Conservation (phyloP, 2,113 vertebrate species). For the Ptilonorhynchus violaceus region DNA sequence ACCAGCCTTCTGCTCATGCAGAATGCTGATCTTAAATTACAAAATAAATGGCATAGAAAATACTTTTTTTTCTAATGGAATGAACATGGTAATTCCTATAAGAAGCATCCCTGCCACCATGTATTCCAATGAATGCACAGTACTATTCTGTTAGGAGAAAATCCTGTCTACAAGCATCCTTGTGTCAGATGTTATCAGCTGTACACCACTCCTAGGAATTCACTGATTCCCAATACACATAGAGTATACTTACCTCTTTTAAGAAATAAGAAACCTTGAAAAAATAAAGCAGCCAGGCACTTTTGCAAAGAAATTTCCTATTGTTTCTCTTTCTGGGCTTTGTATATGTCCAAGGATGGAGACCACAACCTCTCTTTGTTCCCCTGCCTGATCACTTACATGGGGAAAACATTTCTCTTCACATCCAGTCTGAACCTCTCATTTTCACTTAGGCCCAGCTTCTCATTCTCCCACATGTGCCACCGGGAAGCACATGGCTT, state of each 20-base stretch:
- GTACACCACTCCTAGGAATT: neutral
- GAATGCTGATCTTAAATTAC: neutral
- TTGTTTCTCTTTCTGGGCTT: neutral
- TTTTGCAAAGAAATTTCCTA: neutral
- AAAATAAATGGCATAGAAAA: neutral
- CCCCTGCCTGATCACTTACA: neutral
- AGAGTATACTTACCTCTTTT: neutral
- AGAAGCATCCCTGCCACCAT: neutral
- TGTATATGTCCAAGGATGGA: neutral
- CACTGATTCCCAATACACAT: neutral
- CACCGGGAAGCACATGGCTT: neutral
- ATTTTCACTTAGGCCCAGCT: neutral
- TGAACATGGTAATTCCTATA: neutral
- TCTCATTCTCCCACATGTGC: fast-evolving
- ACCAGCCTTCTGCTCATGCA: neutral
- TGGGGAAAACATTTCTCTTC: neutral
- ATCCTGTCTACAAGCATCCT: neutral
- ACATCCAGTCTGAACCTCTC: neutral
- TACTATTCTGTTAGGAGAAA: neutral
- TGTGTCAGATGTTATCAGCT: neutral
- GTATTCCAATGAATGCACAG: neutral
- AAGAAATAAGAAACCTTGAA: neutral
- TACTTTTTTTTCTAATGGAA: neutral
- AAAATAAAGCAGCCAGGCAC: neutral
- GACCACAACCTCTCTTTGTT: neutral